A percentile compares a stretch with the other conserved stretches of the same genome.
Evolutionary conservation across 2,797 vertebrate species (phyloP).

Genomic region (Amblyopsis hoosieri): DNA sequence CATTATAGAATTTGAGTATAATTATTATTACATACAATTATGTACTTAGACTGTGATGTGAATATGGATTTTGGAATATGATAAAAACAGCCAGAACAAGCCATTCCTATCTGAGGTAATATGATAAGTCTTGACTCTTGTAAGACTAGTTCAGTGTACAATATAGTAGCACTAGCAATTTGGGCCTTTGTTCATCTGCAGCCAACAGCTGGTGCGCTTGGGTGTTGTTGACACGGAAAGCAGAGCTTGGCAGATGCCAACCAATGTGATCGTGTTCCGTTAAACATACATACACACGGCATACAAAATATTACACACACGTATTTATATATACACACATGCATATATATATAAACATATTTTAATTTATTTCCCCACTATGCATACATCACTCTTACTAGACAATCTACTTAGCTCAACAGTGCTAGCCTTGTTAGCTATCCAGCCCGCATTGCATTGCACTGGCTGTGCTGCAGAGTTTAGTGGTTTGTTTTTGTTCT

Average conservation of each 20-base stretch:
- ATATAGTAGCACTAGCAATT: neutral
- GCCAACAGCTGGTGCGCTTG: neutral
- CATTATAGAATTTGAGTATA: too few species aligned
- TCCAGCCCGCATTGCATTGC: neutral
- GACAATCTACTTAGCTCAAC: neutral
- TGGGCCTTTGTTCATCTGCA: slow-evolving; percentile 7
- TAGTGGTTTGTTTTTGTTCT: slow-evolving; percentile 62
- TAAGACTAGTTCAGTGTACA: neutral
- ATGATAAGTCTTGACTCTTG: neutral
- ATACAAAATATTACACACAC: neutral
- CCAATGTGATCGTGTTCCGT: neutral
- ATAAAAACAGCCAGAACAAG: too few species aligned
- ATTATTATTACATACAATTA: too few species aligned
- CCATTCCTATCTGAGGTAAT: neutral
- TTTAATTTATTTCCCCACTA: too few species aligned
- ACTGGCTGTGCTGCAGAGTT: slow-evolving; percentile 7
- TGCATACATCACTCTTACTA: neutral
- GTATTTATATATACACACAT: too few species aligned
- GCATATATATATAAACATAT: too few species aligned
- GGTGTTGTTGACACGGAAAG: slow-evolving; percentile 1
- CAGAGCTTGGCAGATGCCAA: neutral
- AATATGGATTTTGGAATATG: too few species aligned
- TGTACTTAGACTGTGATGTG: too few species aligned
- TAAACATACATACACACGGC: neutral
- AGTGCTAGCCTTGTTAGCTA: slow-evolving; percentile 33